phyloP scores from a whole-genome alignment of 2,113 vertebrate species.

The Callaeas wilsoni region DNA sequence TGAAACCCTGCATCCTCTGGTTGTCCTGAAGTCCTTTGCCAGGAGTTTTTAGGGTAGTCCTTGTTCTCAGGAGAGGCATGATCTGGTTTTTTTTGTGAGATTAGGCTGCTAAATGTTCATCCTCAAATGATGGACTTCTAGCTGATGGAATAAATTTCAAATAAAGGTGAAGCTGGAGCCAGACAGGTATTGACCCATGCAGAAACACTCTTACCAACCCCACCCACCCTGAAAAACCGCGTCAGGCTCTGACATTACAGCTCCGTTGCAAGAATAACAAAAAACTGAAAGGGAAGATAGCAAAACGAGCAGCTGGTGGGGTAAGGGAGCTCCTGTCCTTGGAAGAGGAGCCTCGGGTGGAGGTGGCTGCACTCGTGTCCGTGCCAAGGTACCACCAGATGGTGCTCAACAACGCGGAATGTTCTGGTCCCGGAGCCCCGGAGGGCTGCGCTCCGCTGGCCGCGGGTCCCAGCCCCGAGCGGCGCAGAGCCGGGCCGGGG shows the following conservation, averaged over 20 bases:
- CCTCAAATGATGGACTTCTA: neutral
- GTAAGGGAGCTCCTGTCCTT: neutral
- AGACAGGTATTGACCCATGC: neutral
- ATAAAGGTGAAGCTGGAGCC: neutral
- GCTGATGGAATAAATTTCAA: neutral
- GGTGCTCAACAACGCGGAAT: constrained; percentile 43
- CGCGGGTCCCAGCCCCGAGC: neutral
- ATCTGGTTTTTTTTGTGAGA: neutral
- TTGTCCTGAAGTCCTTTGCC: neutral
- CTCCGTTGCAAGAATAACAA: neutral
- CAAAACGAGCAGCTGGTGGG: neutral
- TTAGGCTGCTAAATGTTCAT: neutral
- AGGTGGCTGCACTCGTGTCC: neutral
- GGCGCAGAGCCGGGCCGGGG: neutral
- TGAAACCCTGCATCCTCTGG: neutral
- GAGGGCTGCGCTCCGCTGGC: neutral
- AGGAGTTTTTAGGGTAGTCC: neutral
- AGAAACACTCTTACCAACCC: neutral
- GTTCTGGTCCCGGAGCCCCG: rapidly evolving
- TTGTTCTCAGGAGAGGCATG: neutral
- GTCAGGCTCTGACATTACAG: neutral
- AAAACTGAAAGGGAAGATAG: neutral
- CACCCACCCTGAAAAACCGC: neutral
- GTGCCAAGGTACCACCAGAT: neutral
- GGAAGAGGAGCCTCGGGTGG: neutral